These are phyloP conservation scores for Orthonychiurus folsomi DNA, from an alignment of 2,888 invertebrate genomes.

Conservation along the genomic window DNA sequence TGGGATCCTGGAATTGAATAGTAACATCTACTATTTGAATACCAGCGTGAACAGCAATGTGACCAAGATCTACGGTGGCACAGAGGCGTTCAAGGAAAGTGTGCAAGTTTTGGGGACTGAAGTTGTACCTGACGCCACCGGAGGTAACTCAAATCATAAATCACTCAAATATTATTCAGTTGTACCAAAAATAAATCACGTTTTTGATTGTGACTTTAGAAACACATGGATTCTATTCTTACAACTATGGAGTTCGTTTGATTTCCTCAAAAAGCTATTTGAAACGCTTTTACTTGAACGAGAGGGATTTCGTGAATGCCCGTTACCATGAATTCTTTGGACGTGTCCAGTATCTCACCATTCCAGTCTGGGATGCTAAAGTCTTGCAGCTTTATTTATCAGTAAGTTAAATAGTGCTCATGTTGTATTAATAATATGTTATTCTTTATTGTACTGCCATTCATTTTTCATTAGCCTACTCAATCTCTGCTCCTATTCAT, in stretches of 20 bases:
- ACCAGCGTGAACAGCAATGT: neutral
- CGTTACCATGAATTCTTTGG: conserved; percentile 30
- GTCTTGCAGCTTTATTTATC: conserved; percentile 21
- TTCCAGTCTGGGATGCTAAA: conserved; percentile 28
- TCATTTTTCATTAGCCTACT: conserved; percentile 3
- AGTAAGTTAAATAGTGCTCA: conserved; percentile 4
- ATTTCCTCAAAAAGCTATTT: conserved; percentile 13
- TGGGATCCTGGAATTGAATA: conserved; percentile 7
- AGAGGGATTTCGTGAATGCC: conserved; percentile 32
- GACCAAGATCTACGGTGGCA: neutral
- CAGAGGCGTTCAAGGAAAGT: neutral
- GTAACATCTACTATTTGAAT: conserved; percentile 2
- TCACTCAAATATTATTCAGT: neutral
- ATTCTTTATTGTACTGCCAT: too few relatives aligned
- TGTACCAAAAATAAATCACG: neutral
- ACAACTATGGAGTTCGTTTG: neutral
- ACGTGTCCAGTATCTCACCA: conserved; percentile 24
- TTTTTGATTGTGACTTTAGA: conserved; percentile 6
- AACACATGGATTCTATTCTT: conserved; percentile 2
- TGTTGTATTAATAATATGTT: too few relatives aligned
- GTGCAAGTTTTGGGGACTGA: conserved; percentile 6
- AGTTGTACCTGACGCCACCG: neutral
- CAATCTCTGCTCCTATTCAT: conserved; percentile 27
- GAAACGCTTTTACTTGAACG: conserved; percentile 32
- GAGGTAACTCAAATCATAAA: neutral